These are phyloP conservation scores for Nothoprocta pentlandii DNA, from an alignment of 2,113 vertebrate genomes.

Conservation along the genomic window DNA sequence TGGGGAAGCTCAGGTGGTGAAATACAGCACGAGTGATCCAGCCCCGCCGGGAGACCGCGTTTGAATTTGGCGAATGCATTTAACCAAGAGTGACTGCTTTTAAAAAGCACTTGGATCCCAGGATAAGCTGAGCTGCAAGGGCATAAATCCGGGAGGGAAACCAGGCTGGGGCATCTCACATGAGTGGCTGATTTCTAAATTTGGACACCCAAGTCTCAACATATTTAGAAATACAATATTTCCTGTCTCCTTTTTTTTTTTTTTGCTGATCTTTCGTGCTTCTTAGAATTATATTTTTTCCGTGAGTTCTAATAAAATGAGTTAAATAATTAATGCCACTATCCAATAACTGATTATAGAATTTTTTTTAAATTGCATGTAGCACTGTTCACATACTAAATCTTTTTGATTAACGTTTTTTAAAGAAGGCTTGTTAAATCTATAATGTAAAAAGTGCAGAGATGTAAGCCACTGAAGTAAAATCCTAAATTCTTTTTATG, in stretches of 20 bases:
- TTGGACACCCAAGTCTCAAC: background rate
- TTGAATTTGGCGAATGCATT: slow-evolving; percentile 38
- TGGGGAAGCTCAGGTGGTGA: background rate
- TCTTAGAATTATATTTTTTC: slow-evolving; percentile 41
- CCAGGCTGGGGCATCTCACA: background rate
- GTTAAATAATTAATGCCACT: slow-evolving; percentile 72
- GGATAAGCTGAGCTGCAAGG: background rate
- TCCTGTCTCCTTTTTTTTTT: slow-evolving; percentile 16
- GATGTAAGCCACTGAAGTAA: slow-evolving; percentile 1
- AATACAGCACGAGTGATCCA: background rate
- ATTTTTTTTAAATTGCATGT: slow-evolving; percentile 44
- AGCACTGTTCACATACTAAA: slow-evolving; percentile 50
- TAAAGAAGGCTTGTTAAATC: slow-evolving; percentile 47
- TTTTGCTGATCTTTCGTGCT: slow-evolving; percentile 45
- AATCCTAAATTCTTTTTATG: slow-evolving; percentile 29
- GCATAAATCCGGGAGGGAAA: background rate
- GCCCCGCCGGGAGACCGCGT: slow-evolving; percentile 15
- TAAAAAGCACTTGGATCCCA: slow-evolving; percentile 3
- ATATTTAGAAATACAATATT: background rate
- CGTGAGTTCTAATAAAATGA: slow-evolving; percentile 61
- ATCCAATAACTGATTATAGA: slow-evolving; percentile 73
- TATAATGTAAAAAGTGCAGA: slow-evolving; percentile 23
- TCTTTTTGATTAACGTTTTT: slow-evolving; percentile 71
- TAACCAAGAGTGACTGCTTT: background rate
- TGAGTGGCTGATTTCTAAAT: background rate